Evolutionary conservation across 2,797 vertebrate genomes (phyloP).

Genomic region (Hoplostethus atlanticus): DNA sequence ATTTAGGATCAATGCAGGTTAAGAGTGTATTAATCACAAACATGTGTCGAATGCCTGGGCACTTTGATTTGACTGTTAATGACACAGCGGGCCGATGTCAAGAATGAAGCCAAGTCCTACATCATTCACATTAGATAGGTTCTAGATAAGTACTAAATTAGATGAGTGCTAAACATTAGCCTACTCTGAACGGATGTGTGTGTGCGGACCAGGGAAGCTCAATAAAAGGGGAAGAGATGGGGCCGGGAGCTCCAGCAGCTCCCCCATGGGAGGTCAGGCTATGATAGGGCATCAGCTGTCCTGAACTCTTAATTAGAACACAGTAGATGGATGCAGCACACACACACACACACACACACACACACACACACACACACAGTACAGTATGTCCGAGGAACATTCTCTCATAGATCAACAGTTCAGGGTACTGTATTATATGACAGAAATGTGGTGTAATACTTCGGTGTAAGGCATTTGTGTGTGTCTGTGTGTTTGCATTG

Average conservation of each 20-base stretch:
- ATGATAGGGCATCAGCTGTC: constrained; percentile 65
- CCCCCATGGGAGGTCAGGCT: constrained; percentile 48
- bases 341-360: constrained; percentile 6
- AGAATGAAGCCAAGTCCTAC: constrained; percentile 32
- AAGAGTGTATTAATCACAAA: constrained; percentile 47
- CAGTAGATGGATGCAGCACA: constrained; percentile 40
- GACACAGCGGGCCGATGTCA: constrained; percentile 41
- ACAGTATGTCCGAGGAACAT: background rate
- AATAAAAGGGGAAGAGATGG: constrained; percentile 25
- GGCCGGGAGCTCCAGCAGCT: constrained; percentile 25
- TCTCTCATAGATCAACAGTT: constrained; percentile 21
- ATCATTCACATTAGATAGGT: constrained; percentile 16
- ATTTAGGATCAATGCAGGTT: constrained; percentile 44
- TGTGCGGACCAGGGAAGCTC: constrained; percentile 15
- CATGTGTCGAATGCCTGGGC: constrained; percentile 28
- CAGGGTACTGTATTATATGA: background rate
- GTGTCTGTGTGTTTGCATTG: background rate
- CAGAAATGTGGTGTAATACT: too few species aligned
- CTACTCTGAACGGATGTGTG: background rate
- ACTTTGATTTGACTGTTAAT: constrained; percentile 8
- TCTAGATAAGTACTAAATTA: constrained; percentile 12
- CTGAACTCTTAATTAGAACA: constrained; percentile 65
- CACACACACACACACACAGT: background rate
- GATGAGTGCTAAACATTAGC: constrained; percentile 6
- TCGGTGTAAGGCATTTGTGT: background rate